phyloP scores from a whole-genome alignment of 2,888 invertebrate species.

The Hydraecia micacea region DNA sequence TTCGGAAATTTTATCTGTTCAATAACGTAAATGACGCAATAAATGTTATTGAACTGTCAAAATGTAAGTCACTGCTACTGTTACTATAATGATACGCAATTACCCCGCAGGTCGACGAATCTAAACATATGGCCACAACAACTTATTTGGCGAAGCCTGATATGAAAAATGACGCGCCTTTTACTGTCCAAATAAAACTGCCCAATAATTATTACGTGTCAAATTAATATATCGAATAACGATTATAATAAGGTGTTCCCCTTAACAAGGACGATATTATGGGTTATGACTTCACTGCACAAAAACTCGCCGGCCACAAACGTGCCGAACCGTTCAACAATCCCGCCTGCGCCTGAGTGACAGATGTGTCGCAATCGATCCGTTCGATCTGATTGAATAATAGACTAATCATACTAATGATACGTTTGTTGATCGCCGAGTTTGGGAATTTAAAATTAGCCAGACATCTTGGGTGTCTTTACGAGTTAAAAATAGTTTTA shows the following conservation, averaged over 20 bases:
- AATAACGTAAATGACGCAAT: not conserved
- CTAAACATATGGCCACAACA: not conserved
- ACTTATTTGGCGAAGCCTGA: not conserved
- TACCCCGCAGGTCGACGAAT: not conserved
- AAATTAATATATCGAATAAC: not conserved
- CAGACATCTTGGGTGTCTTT: not conserved
- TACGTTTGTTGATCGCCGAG: constrained; percentile 54
- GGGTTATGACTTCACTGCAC: constrained; percentile 78
- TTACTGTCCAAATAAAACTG: not conserved
- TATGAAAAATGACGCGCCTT: not conserved
- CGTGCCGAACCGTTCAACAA: constrained; percentile 70
- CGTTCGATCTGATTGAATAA: constrained; percentile 69
- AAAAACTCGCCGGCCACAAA: constrained; percentile 75
- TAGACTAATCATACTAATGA: constrained; percentile 59
- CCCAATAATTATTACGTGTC: not conserved
- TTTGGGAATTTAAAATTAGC: constrained; percentile 9
- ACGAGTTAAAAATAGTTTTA: not conserved
- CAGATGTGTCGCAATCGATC: constrained; percentile 73
- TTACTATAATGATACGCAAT: too few relatives aligned
- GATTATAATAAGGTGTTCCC: constrained; percentile 41
- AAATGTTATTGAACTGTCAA: not conserved
- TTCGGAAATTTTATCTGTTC: not conserved
- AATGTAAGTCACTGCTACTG: too few relatives aligned
- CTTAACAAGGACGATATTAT: constrained; percentile 74
- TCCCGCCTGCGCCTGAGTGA: constrained; percentile 66